Base-by-base conservation (phyloP, 2,888 invertebrate genomes). In the Ctenicera cuprea region DNA sequence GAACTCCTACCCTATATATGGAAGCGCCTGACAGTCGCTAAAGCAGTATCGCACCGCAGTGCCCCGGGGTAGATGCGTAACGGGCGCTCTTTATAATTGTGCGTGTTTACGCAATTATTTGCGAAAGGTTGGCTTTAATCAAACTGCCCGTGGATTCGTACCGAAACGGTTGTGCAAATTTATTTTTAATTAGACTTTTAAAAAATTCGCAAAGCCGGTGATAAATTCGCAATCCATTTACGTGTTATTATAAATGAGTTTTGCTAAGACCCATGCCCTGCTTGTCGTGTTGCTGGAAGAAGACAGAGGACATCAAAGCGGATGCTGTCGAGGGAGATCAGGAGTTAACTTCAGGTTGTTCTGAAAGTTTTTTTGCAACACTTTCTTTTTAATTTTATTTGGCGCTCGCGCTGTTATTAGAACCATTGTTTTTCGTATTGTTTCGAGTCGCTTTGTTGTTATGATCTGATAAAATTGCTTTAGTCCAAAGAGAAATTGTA, bases 221-320 rank as follows among this genome's bases (percentile, higher is more conserved):
- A 54, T 16, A 54, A 54, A 3, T 30, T 14, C 30, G 54, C n/a
- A 30, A 20, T 5, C 14, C 54, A 8, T 54, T 54, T 54, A 30
- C 38, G 30, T 41, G 26, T 18, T 48, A 9, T 67, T 41, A 43
- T 75, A 72, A 69, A 72, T 69, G 75, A 66, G 43, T 71, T 71
- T 70, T 52, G 48, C 12, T 20, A 37, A 52, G 12, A 22, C 70
- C 26, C 59, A 80, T 80, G 80, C 80, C 80, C 43, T 80, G 80
- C 63, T 66, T 80, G 59, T 77, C 79, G 61, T 80, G 80, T 74
- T 80, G 79, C 70, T 76, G 78, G 76, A 74, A 75, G 57, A 77
- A 71, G 65, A 72, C 77, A n/a, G 80, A 79, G 59, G 80, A 80
- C 37, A 76, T 78, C 52, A 77, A 76, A 65, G 73, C 72, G 48